phyloP scores from a whole-genome alignment of 2,797 vertebrate species.

The Botia almorhae region DNA sequence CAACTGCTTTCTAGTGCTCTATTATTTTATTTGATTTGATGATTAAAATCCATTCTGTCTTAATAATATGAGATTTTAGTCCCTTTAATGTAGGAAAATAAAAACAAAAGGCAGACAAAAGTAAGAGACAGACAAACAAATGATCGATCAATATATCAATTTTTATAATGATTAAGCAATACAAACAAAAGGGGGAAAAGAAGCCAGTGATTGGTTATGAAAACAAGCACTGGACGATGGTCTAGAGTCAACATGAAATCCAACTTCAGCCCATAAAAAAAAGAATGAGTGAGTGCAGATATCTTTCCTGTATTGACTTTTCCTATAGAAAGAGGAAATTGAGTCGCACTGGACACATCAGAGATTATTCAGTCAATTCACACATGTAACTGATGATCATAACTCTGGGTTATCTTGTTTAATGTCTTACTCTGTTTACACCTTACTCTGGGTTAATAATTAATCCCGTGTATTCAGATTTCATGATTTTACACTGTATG shows the following conservation, averaged over 20 bases:
- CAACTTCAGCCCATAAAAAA: background rate
- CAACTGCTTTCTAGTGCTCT: background rate
- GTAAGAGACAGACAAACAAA: slow-evolving; percentile 19
- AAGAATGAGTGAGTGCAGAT: no score
- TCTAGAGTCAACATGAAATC: slow-evolving; percentile 1
- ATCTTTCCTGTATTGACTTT: background rate
- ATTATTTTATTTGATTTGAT: slow-evolving; percentile 16
- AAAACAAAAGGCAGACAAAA: no score
- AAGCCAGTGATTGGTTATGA: background rate
- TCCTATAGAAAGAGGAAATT: background rate
- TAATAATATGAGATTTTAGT: slow-evolving; percentile 4
- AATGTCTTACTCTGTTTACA: background rate
- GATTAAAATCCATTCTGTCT: slow-evolving; percentile 21
- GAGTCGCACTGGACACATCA: background rate
- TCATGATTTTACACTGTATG: background rate
- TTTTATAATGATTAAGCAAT: slow-evolving; percentile 4
- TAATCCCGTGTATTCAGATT: background rate
- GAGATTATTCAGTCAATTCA: background rate
- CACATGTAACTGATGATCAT: background rate
- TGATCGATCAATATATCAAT: slow-evolving; percentile 1
- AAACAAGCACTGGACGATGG: background rate
- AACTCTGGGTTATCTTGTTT: background rate
- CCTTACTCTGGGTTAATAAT: background rate
- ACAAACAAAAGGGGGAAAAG: background rate
- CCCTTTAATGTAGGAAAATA: background rate